Base-by-base conservation (phyloP, 2,888 invertebrate genomes). In the Epicampocera succincta region DNA sequence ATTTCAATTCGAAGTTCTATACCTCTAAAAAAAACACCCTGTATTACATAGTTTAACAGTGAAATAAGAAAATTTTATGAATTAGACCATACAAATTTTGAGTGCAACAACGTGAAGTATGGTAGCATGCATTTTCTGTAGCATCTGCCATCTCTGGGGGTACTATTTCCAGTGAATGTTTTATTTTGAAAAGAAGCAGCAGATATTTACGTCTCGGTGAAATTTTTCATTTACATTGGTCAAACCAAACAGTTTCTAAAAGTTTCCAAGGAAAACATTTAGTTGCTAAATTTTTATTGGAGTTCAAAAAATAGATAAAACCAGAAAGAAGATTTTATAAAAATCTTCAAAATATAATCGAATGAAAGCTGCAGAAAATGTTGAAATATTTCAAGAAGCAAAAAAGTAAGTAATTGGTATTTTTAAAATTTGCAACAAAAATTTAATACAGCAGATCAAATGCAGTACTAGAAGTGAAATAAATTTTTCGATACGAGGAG, bases 341-440 rank as follows among this genome's bases (percentile, higher is more conserved):
- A 63, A 76, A 48, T 63, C 63, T 25, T 48, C 29, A 13, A 4
- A 50, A 44, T 29, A 33, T 68, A 46, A 66, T 69, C 80, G 68
- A 60, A 69, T 74, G 58, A 42, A 72, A 44, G 66, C 50, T 19
- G 46, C n/a, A 40, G n/a, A 69, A 72, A 66, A 89, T 89, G 89
- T 78, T 89, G 21, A 89, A 88, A 81, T 89, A 89, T 85, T 88
- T 89, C 38, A 89, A 87, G 68, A 87, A 86, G 84, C 89, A 88
- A 80, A 87, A 87, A 78, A 87, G 89, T 89, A 86, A 86, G 86
- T 66, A 65, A 13, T 46, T 15, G 15, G 48, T 33, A 15, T 29
- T 63, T 48, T 46, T 46, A 46, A 17, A 46, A 46, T 11, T 46
- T 46, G 3, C 46, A 46, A 46, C 46, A 17, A 17, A 46, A 46